phyloP scores from a whole-genome alignment of 2,888 invertebrate genomes.

The Pseudococcus viburni region DNA sequence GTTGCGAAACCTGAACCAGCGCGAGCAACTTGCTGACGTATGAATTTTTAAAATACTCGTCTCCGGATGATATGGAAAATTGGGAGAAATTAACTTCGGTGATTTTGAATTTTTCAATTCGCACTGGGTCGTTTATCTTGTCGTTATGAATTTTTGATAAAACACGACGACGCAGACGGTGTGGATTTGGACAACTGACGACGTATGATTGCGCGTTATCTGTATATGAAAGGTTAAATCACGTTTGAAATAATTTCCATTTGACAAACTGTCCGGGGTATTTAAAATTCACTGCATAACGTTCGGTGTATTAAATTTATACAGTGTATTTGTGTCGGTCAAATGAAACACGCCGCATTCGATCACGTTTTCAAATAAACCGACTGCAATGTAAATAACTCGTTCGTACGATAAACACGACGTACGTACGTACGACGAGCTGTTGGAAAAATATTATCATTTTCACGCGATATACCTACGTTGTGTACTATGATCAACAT shows the following conservation, averaged over 20 bases:
- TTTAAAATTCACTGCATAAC: conserved; percentile 37
- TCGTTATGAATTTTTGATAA: too few relatives aligned
- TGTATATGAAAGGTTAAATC: background rate
- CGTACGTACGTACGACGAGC: background rate
- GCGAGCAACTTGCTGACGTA: background rate
- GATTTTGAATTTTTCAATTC: conserved; percentile 46
- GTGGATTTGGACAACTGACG: too few relatives aligned
- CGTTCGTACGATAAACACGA: conserved; percentile 33
- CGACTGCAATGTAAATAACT: conserved; percentile 36
- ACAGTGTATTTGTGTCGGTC: conserved; percentile 23
- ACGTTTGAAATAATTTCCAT: conserved; percentile 52
- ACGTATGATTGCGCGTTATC: too few relatives aligned
- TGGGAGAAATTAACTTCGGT: background rate
- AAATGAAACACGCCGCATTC: conserved; percentile 19
- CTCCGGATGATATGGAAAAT: background rate
- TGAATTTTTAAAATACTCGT: conserved; percentile 37
- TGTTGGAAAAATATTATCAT: conserved; percentile 18
- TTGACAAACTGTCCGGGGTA: conserved; percentile 43
- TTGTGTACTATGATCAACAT: too few relatives aligned
- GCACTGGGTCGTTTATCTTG: conserved; percentile 11
- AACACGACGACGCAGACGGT: background rate
- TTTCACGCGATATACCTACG: background rate
- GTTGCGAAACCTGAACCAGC: too few relatives aligned
- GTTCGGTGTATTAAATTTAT: conserved; percentile 21
- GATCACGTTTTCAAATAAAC: conserved; percentile 54